Conservation (phyloP, 2,797 vertebrate genomes). For the Monodelphis domestica region DNA sequence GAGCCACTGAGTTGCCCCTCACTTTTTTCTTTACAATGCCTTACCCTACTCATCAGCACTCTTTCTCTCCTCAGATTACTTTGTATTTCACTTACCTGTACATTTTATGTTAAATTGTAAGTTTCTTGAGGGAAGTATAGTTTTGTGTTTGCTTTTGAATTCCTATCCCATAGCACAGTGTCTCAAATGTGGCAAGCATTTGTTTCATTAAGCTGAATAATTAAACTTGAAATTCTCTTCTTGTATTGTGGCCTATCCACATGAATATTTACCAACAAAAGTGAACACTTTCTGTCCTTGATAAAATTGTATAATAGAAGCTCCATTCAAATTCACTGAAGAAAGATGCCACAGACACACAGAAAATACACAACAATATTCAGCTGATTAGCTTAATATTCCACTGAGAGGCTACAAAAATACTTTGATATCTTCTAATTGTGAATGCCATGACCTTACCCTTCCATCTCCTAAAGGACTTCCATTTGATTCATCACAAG, state of each 20-base stretch:
- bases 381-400: slow-evolving; percentile 64
- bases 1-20: no score
- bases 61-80: neutral
- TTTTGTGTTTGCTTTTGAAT: neutral
- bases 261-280: neutral
- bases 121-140: neutral
- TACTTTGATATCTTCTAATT: slow-evolving; percentile 54
- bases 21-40: neutral
- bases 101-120: neutral
- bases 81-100: neutral
- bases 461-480: slow-evolving; percentile 9
- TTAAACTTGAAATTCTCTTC: neutral
- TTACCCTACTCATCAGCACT: neutral
- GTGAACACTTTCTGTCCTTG: neutral
- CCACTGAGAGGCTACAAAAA: slow-evolving; percentile 57
- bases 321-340: slow-evolving; percentile 48
- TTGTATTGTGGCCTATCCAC: neutral
- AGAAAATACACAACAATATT: slow-evolving; percentile 58
- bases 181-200: neutral
- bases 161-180: neutral
- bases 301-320: slow-evolving; percentile 13
- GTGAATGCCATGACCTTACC: slow-evolving; percentile 34
- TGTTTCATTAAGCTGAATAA: neutral
- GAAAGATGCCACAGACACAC: slow-evolving; percentile 60
- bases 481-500: slow-evolving; percentile 58